Evolutionary conservation across 2,113 vertebrate genomes (phyloP), one percentile per base, ranked within the genome.

Genomic region (Eurystomus gularis): DNA sequence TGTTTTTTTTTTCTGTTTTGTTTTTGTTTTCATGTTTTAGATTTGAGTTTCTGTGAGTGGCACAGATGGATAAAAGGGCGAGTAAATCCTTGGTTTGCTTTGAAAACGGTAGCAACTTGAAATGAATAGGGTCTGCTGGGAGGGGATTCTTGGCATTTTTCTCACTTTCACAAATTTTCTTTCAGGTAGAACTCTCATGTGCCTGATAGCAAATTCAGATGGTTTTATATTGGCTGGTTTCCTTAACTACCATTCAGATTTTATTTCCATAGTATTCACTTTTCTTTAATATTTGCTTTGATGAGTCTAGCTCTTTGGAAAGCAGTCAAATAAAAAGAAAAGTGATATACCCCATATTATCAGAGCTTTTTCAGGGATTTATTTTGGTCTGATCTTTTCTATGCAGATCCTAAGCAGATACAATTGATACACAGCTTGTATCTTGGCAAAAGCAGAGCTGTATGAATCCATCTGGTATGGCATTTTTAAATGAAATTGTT

Each of bases 171-270:
- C 0, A 0, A 61, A n/a, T 88, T 95, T 94, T 79, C 37, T 75
- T 90, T 75, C 76, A 86, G 72, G 48, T 92, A 44, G 51, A 88
- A 33, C 28, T 94, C 26, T 82, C 86, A 28, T 39, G 48, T 75
- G 35, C 35, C 55, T 92, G 57, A 92, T 93, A 64, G 88, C 52
- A 88, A 95, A 89, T 88, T 93, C 94, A 96, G 86, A 64, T 87
- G 77, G 35, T 28, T 93, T 75, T 78, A 40, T 88, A 58, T 40
- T 93, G 88, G 69, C 80, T 90, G 29, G 35, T 86, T 90, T 90
- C 81, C 83, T 40, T 78, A 68, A 81, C 65, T 92, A 14, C 72
- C 31, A 4, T 83, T 71, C n/a, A 64, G 65, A 78, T 94, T 96
- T 83, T 68, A 78, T 94, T 95, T 96, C 92, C 55, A 68, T 91